Conservation (phyloP, 2,797 vertebrate species). For the Lophius americanus region DNA sequence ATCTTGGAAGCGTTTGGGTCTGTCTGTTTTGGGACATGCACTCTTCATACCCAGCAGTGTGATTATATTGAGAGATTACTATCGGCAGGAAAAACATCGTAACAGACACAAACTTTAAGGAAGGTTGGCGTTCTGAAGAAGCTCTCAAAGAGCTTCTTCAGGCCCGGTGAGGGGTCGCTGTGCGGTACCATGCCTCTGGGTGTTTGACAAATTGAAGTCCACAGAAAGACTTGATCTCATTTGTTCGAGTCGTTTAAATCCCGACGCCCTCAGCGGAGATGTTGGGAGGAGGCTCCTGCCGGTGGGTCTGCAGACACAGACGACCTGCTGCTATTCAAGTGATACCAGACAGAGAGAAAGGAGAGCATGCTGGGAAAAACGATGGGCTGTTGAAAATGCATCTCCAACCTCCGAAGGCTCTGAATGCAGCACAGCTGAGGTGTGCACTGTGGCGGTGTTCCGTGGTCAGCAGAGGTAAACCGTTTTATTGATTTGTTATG, state of each 20-base stretch:
- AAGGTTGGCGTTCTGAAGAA: not conserved
- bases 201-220: constrained; percentile 36
- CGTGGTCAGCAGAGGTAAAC: constrained; percentile 37
- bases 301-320: constrained; percentile 14
- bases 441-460: constrained; percentile 12
- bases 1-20: too few species aligned
- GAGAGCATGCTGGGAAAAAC: not conserved
- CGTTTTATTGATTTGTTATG: constrained; percentile 24
- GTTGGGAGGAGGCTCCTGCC: constrained; percentile 9
- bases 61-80: too few species aligned
- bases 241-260: constrained; percentile 37
- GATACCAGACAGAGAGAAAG: constrained; percentile 2
- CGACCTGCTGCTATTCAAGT: constrained; percentile 29
- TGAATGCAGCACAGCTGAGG: constrained; percentile 15
- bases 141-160: constrained; percentile 6
- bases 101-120: too few species aligned
- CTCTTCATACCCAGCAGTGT: too few species aligned
- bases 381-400: constrained; percentile 4
- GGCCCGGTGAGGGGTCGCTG: not conserved
- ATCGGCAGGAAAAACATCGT: too few species aligned
- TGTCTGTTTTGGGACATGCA: too few species aligned
- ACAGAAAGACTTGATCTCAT: constrained; percentile 34
- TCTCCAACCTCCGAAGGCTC: constrained; percentile 3
- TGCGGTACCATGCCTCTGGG: constrained; percentile 27
- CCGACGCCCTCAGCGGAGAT: constrained; percentile 16